Percentiles rank a stretch among this genome's conserved stretches.
Evolutionary conservation across 2,113 vertebrate species (phyloP).

Genomic region (Hassar affinis): DNA sequence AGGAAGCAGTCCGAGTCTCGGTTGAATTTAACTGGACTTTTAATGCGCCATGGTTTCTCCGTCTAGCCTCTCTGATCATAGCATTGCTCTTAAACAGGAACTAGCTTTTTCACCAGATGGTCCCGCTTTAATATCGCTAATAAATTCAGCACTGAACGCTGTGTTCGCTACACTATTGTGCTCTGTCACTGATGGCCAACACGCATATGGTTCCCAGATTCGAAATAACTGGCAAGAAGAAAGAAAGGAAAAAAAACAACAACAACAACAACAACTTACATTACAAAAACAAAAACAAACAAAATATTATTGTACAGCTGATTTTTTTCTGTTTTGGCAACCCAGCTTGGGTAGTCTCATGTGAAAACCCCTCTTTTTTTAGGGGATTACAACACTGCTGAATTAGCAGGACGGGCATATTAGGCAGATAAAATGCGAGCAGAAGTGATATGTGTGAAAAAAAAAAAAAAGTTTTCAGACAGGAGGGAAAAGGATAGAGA

Average conservation of each 20-base stretch:
- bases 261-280: not conserved
- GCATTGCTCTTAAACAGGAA: not conserved
- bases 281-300: conserved; percentile 40
- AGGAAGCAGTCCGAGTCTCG: not conserved
- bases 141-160: conserved; percentile 10
- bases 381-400: conserved; percentile 44
- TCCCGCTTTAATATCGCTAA: conserved; percentile 21
- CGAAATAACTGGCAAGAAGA: conserved; percentile 23
- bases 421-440: conserved; percentile 43
- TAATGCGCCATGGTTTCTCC: not conserved
- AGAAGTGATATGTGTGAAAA: conserved; percentile 46
- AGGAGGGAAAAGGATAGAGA: conserved; percentile 25
- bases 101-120: conserved; percentile 21
- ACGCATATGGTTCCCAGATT: conserved; percentile 36
- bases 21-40: not conserved
- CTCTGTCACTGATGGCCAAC: conserved; percentile 25
- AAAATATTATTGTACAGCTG: conserved; percentile 42
- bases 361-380: conserved; percentile 34
- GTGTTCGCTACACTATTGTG: conserved; percentile 4
- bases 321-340: conserved; percentile 42
- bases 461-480: conserved; percentile 44
- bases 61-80: not conserved
- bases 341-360: conserved; percentile 31
- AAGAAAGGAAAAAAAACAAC: not conserved
- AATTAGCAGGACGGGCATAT: conserved; percentile 53